Conservation (phyloP, 2,113 vertebrate species). For the Mugil cephalus region DNA sequence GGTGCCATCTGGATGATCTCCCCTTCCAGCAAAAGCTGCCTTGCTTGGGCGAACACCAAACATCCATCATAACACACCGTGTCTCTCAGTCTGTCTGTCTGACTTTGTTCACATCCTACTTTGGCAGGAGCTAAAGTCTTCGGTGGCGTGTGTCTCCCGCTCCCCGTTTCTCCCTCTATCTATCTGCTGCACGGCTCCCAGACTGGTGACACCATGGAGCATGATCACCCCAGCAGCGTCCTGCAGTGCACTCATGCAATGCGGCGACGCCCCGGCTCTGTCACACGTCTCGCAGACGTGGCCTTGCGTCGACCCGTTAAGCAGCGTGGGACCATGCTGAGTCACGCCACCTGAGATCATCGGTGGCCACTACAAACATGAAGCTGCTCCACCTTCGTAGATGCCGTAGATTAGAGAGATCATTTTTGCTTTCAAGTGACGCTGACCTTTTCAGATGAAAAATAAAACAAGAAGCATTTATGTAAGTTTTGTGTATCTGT, state of each 20-base stretch:
- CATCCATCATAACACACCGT: slow-evolving; percentile 66
- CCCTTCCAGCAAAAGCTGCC: slow-evolving; percentile 70
- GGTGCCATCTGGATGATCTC: slow-evolving; percentile 74
- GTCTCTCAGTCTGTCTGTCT: slow-evolving; percentile 46
- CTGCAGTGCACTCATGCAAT: slow-evolving; percentile 65
- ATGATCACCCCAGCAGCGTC: slow-evolving; percentile 38
- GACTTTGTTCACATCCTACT: slow-evolving; percentile 46
- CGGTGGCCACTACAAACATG: slow-evolving; percentile 45
- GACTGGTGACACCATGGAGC: slow-evolving; percentile 51
- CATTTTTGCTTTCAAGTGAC: slow-evolving; percentile 21
- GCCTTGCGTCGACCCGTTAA: slow-evolving; percentile 58
- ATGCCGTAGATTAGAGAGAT: slow-evolving; percentile 9
- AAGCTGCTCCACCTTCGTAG: slow-evolving; percentile 40
- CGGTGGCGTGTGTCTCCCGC: slow-evolving; percentile 52
- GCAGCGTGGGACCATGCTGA: slow-evolving; percentile 65
- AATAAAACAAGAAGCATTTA: slow-evolving; percentile 15
- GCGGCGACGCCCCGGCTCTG: slow-evolving; percentile 65
- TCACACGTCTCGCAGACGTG: slow-evolving; percentile 72
- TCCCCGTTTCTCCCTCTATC: too few species aligned
- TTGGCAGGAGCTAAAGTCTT: slow-evolving; percentile 34
- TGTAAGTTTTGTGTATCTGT: background rate
- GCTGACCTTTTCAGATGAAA: background rate
- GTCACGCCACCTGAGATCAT: slow-evolving; percentile 60
- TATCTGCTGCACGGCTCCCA: slow-evolving; percentile 30
- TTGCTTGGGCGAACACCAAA: slow-evolving; percentile 75